These are phyloP conservation scores for Octodonta nipae DNA, from an alignment of 2,888 invertebrate genomes.

Conservation along the genomic window DNA sequence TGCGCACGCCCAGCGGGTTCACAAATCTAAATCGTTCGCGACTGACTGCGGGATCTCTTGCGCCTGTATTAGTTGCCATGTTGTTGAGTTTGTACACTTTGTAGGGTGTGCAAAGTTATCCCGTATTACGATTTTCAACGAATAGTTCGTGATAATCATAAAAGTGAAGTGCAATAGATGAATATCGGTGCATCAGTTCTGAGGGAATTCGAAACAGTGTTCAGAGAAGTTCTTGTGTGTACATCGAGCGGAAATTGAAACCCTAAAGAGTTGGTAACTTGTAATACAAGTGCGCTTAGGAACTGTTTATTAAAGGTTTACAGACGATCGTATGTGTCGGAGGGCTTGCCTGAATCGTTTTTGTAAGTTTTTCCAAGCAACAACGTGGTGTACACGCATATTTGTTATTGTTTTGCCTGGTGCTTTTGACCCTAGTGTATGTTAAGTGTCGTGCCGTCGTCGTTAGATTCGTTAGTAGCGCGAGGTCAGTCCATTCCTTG, in stretches of 20 bases:
- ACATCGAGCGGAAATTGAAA: conserved; percentile 13
- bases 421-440: conserved; percentile 43
- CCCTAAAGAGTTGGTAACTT: conserved; percentile 15
- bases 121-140: too few species aligned
- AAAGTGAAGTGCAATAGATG: too few species aligned
- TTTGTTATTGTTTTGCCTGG: conserved; percentile 61
- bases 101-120: conserved; percentile 24
- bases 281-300: conserved; percentile 14
- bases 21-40: conserved; percentile 9
- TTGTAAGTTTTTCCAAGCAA: too few species aligned
- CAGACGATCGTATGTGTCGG: too few species aligned
- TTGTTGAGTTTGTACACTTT: conserved; percentile 28
- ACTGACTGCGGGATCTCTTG: too few species aligned
- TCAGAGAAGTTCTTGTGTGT: too few species aligned
- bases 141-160: too few species aligned
- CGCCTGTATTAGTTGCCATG: conserved; percentile 32
- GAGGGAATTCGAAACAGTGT: too few species aligned
- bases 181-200: too few species aligned
- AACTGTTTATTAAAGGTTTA: too few species aligned
- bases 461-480: conserved; percentile 28
- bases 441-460: conserved; percentile 21
- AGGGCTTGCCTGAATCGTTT: too few species aligned
- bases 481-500: conserved; percentile 38
- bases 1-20: conserved; percentile 9
- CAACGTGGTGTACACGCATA: conserved; percentile 44